A percentile compares a stretch with the other conserved stretches of the same genome.
Evolutionary conservation across 2,797 vertebrate genomes (phyloP).

Genomic region (Rhinoraja longicauda): DNA sequence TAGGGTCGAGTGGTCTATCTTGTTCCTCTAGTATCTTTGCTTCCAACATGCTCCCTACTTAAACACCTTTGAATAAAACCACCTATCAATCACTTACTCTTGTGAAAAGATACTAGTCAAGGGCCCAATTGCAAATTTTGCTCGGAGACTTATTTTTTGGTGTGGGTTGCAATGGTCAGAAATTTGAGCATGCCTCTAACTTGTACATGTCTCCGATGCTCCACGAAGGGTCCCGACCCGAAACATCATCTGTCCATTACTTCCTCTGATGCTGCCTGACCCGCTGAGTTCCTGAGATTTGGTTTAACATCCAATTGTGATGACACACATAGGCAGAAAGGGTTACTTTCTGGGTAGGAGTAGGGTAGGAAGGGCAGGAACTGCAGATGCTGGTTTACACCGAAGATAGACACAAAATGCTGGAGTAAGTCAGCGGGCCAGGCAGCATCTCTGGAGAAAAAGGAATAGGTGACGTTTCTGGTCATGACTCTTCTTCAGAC

Average conservation of each 20-base stretch:
- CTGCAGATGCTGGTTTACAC: too few relatives aligned
- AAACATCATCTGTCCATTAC: too few relatives aligned
- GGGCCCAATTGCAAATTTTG: not conserved
- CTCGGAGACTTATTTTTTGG: conserved; percentile 40
- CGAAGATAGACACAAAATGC: too few relatives aligned
- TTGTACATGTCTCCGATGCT: not conserved
- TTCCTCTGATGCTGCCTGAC: not conserved
- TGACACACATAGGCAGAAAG: not conserved
- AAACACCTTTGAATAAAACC: not conserved
- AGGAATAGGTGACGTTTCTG: too few relatives aligned
- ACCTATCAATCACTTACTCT: too few relatives aligned
- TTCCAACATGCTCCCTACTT: not conserved
- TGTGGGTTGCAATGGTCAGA: not conserved
- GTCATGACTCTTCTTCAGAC: too few relatives aligned
- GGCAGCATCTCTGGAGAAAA: too few relatives aligned
- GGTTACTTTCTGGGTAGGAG: not conserved
- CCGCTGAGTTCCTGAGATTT: not conserved
- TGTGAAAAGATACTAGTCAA: conserved; percentile 27
- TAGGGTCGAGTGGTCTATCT: too few relatives aligned
- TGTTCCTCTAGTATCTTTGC: too few relatives aligned
- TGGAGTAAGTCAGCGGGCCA: too few relatives aligned
- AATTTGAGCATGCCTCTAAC: not conserved
- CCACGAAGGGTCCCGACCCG: too few relatives aligned
- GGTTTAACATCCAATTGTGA: not conserved
- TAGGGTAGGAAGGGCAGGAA: too few relatives aligned